phyloP scores from a whole-genome alignment of 2,113 vertebrate species.

The Grammomys surdaster region DNA sequence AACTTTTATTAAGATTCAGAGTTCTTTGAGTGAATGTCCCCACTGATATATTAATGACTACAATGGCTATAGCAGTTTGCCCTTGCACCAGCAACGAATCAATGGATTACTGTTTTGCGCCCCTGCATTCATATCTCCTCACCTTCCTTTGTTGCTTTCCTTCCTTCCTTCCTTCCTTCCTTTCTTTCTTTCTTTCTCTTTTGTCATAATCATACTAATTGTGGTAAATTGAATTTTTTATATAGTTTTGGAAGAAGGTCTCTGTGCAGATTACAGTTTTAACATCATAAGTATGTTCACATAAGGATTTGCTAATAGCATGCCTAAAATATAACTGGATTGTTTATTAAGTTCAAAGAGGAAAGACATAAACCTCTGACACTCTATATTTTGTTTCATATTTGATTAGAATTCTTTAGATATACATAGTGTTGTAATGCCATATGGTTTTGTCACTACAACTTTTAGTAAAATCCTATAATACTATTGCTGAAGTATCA shows the following conservation, averaged over 20 bases:
- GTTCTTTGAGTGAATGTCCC: not conserved
- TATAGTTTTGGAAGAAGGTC: not conserved
- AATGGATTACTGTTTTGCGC: not conserved
- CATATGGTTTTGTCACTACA: not conserved
- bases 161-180: too few relatives aligned
- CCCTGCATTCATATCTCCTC: too few relatives aligned
- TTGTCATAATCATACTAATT: not conserved
- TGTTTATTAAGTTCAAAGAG: not conserved
- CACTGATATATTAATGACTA: not conserved
- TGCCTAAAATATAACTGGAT: not conserved
- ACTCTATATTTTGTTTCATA: not conserved
- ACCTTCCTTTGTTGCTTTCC: not conserved
- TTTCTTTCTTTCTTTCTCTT: too few relatives aligned
- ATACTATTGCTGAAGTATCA: not conserved
- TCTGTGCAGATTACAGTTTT: not conserved
- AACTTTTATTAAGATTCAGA: not conserved
- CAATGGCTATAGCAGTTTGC: not conserved
- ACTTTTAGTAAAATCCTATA: not conserved
- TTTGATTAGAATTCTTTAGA: constrained; percentile 3
- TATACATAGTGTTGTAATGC: not conserved
- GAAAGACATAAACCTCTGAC: not conserved
- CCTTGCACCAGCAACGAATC: not conserved
- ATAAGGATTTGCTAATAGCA: not conserved
- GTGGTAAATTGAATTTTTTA: not conserved
- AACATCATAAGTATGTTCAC: not conserved